Evolutionary conservation across 2,888 invertebrate species (phyloP).

Genomic region (Meteorus cinctellus): DNA sequence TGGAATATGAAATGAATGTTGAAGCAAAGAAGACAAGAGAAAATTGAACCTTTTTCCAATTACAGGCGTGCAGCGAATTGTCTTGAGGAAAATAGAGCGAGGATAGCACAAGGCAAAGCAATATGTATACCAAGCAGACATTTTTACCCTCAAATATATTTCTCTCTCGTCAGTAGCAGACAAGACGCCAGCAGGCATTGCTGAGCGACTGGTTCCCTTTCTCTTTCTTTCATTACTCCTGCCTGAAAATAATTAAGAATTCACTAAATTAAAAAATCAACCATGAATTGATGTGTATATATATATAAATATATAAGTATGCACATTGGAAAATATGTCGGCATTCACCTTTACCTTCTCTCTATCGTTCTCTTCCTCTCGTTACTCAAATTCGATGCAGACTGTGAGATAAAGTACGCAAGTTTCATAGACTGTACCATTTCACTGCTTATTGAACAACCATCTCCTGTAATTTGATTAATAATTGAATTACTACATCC

Average conservation of each 20-base stretch:
- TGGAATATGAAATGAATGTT: conserved; percentile 9
- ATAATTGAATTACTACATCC: neutral
- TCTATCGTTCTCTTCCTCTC: no score
- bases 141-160: conserved; percentile 28
- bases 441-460: neutral
- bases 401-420: neutral
- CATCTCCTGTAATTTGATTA: neutral
- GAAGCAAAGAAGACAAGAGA: conserved; percentile 16
- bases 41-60: conserved; percentile 42
- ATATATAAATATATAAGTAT: neutral
- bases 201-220: neutral
- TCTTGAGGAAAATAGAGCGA: conserved; percentile 28
- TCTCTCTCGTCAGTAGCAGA: conserved; percentile 34
- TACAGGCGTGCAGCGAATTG: conserved; percentile 42
- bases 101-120: conserved; percentile 18
- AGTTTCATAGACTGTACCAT: neutral
- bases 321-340: neutral
- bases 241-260: conserved; percentile 61
- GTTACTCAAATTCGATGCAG: neutral
- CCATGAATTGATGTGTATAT: conserved; percentile 35
- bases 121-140: conserved; percentile 26
- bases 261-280: conserved; percentile 64
- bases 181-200: conserved; percentile 33
- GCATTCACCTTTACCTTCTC: no score
- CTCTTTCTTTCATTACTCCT: neutral